phyloP scores from a whole-genome alignment of 2,113 vertebrate genomes.

The Salvator merianae region DNA sequence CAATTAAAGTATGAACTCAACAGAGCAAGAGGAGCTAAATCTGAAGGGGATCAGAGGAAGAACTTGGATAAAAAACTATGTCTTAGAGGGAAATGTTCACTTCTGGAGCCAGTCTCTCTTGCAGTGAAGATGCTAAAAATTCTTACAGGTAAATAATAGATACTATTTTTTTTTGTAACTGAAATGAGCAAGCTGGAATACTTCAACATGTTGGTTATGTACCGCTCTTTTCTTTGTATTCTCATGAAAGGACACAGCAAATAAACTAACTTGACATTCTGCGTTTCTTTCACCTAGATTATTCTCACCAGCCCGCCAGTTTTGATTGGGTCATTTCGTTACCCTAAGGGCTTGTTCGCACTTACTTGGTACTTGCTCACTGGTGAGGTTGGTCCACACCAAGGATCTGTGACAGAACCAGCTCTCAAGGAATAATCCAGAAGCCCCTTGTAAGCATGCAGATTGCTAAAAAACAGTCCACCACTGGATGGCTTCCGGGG shows the following conservation, averaged over 20 bases:
- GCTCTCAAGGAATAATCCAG: too few species aligned
- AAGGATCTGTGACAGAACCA: too few species aligned
- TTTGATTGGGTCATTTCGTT: background rate
- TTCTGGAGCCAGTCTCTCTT: conserved; percentile 54
- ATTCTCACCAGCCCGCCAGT: background rate
- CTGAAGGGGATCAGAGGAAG: conserved; percentile 41
- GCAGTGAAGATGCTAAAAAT: conserved; percentile 20
- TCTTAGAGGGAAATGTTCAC: conserved; percentile 27
- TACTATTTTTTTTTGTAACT: conserved; percentile 51
- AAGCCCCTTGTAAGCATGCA: too few species aligned
- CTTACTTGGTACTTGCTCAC: too few species aligned
- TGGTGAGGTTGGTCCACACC: too few species aligned
- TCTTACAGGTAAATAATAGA: conserved; percentile 1
- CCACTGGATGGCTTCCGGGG: too few species aligned
- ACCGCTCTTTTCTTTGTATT: background rate
- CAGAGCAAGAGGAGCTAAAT: conserved; percentile 19
- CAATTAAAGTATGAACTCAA: conserved; percentile 48
- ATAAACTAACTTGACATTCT: too few species aligned
- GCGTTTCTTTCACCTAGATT: too few species aligned
- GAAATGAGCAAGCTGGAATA: conserved; percentile 26
- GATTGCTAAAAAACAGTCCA: too few species aligned
- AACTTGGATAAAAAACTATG: conserved; percentile 43
- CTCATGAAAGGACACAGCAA: background rate
- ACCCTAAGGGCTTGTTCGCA: too few species aligned
- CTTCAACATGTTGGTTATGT: conserved; percentile 4